These are phyloP conservation scores for Caenorhabditis sp. DNA, from an alignment of 2,888 invertebrate species.

Conservation along the genomic window DNA sequence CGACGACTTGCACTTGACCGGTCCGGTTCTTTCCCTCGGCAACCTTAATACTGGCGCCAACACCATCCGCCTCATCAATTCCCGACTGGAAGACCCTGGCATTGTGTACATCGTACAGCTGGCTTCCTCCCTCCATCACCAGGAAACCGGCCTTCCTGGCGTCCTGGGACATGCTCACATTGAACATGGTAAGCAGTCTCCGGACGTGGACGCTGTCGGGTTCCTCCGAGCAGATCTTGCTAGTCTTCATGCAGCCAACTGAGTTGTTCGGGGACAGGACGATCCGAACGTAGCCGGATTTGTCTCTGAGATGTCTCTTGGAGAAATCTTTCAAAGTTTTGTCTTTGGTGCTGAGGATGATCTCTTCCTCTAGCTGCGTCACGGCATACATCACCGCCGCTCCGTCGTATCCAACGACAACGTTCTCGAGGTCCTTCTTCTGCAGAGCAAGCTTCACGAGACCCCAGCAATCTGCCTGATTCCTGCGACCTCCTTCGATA, in stretches of 20 bases:
- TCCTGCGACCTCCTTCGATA: background rate
- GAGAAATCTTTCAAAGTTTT: background rate
- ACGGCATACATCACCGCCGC: background rate
- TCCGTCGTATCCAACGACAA: background rate
- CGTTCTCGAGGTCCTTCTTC: background rate
- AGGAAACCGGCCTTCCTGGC: background rate
- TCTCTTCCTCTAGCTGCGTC: background rate
- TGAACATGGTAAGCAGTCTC: background rate
- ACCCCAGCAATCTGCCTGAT: background rate
- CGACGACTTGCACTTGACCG: background rate
- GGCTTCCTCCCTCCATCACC: background rate
- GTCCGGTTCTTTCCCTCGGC: background rate
- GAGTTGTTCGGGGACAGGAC: background rate
- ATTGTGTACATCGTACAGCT: background rate
- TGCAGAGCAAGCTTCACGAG: background rate
- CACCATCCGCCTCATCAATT: background rate
- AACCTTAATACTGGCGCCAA: background rate
- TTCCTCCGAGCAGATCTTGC: background rate
- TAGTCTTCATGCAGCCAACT: background rate
- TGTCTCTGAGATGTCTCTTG: background rate
- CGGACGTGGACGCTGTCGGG: background rate
- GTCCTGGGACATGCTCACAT: background rate
- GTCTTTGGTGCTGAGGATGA: background rate
- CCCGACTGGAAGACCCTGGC: background rate
- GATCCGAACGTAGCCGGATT: background rate